Percentiles rank a stretch among this genome's conserved stretches.
Conservation (phyloP, 1,140 invertebrate species). For the Oppia nitens region DNA sequence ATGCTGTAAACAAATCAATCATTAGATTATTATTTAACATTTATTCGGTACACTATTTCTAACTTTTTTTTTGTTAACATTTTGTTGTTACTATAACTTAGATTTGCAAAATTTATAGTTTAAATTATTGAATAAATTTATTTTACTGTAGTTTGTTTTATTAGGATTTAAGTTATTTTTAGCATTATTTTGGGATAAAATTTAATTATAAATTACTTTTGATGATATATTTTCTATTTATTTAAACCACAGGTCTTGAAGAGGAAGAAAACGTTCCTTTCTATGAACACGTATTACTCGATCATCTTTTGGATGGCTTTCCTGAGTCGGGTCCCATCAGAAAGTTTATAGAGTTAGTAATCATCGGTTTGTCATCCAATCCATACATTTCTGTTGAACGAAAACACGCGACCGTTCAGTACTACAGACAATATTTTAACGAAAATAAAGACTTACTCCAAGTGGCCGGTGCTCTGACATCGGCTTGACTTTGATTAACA, state of each 20-base stretch:
- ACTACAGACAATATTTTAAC: constrained; percentile 81
- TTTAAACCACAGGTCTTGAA: constrained; percentile 42
- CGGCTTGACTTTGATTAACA: no score
- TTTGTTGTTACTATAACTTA: no score
- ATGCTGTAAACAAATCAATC: no score
- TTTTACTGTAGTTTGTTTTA: no score
- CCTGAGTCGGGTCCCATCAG: constrained; percentile 69
- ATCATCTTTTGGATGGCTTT: constrained; percentile 73
- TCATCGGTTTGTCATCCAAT: constrained; percentile 84
- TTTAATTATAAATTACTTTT: constrained; percentile 4
- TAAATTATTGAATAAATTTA: no score
- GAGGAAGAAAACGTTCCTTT: constrained; percentile 64
- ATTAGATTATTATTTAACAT: no score
- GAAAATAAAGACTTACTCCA: constrained; percentile 53
- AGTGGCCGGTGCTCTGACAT: constrained; percentile 35
- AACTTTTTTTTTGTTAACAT: no score
- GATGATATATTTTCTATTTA: constrained; percentile 3
- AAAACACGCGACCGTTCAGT: constrained; percentile 74
- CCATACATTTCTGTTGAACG: constrained; percentile 68
- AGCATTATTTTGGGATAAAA: no score
- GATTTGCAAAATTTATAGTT: no score
- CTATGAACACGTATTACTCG: constrained; percentile 82
- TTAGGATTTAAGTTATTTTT: no score
- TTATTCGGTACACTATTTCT: no score
- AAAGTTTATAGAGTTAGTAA: constrained; percentile 94